Conservation (phyloP, 2,113 vertebrate genomes). For the Rhegmatorhina hoffmannsi region DNA sequence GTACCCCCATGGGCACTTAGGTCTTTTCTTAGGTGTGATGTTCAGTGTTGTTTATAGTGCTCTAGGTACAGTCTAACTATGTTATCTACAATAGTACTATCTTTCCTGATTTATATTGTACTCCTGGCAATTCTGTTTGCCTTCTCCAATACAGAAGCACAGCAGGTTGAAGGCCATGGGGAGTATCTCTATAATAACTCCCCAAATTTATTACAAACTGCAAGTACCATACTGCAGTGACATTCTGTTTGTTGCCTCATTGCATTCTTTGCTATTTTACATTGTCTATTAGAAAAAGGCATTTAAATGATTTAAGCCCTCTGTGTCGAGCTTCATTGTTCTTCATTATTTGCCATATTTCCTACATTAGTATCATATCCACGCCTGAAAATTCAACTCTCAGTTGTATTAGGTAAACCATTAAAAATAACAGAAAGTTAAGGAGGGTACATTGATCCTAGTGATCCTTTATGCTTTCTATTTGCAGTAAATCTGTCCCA, state of each 20-base stretch:
- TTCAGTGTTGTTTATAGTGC: conserved; percentile 61
- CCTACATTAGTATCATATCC: conserved; percentile 39
- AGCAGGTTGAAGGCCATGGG: conserved; percentile 28
- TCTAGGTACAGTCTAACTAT: conserved; percentile 56
- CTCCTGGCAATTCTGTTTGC: conserved; percentile 51
- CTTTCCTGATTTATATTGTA: conserved; percentile 62
- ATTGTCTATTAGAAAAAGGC: conserved; percentile 35
- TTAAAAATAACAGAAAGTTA: conserved; percentile 48
- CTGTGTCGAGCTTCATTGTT: not conserved
- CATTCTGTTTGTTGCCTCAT: conserved; percentile 46
- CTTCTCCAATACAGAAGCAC: conserved; percentile 35
- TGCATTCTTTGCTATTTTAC: conserved; percentile 45
- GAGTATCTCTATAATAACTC: conserved; percentile 60
- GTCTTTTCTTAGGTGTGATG: conserved; percentile 59
- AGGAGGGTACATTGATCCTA: conserved; percentile 33
- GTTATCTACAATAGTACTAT: conserved; percentile 66
- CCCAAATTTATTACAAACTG: conserved; percentile 60
- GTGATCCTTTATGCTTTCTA: conserved; percentile 43
- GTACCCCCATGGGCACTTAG: conserved; percentile 54
- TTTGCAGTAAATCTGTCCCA: conserved; percentile 58
- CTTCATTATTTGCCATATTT: conserved; percentile 26
- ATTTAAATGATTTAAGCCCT: conserved; percentile 59
- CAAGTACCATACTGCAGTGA: not conserved
- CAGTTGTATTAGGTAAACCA: conserved; percentile 20
- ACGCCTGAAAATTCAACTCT: conserved; percentile 46